These are phyloP conservation scores for Calosoma granatense DNA, from an alignment of 1,140 invertebrate genomes.

Conservation along the genomic window DNA sequence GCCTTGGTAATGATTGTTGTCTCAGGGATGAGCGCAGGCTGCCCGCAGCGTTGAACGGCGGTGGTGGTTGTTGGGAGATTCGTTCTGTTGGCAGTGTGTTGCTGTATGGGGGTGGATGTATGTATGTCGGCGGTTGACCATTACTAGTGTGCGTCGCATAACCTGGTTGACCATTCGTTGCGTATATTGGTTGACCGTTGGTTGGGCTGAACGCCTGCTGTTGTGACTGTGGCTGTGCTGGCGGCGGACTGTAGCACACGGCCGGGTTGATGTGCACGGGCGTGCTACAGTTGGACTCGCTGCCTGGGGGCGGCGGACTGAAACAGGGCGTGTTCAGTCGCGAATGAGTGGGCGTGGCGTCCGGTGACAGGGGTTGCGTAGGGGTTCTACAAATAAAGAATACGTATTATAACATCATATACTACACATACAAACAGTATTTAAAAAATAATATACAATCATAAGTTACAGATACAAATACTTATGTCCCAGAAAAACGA, in stretches of 20 bases:
- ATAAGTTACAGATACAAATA: neutral
- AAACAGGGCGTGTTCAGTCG: slow-evolving; percentile 36
- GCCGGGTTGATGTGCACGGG: slow-evolving; percentile 27
- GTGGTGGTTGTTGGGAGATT: neutral
- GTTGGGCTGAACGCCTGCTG: slow-evolving; percentile 17
- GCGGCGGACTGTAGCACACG: slow-evolving; percentile 22
- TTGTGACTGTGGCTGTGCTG: slow-evolving; percentile 22
- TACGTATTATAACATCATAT: slow-evolving; percentile 14
- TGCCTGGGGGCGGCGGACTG: slow-evolving; percentile 35
- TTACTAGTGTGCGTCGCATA: slow-evolving; percentile 14
- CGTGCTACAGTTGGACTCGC: slow-evolving; percentile 29
- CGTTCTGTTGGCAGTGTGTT: slow-evolving; percentile 19
- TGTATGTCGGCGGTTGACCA: slow-evolving; percentile 21
- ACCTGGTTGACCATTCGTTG: neutral
- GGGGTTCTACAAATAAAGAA: slow-evolving; percentile 22
- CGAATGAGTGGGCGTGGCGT: slow-evolving; percentile 33
- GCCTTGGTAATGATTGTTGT: slow-evolving; percentile 28
- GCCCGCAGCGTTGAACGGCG: slow-evolving; percentile 23
- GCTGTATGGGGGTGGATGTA: slow-evolving; percentile 25
- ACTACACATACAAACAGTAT: neutral
- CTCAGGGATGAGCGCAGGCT: slow-evolving; percentile 27
- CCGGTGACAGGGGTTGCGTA: slow-evolving; percentile 32
- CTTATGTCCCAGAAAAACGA: too few relatives aligned
- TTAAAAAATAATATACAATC: neutral
- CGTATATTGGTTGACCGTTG: slow-evolving; percentile 11